Percentiles rank a stretch among this genome's conserved stretches.
These are phyloP conservation scores for Trachops cirrhosus DNA, from an alignment of 2,797 vertebrate genomes.

Conservation along the genomic window DNA sequence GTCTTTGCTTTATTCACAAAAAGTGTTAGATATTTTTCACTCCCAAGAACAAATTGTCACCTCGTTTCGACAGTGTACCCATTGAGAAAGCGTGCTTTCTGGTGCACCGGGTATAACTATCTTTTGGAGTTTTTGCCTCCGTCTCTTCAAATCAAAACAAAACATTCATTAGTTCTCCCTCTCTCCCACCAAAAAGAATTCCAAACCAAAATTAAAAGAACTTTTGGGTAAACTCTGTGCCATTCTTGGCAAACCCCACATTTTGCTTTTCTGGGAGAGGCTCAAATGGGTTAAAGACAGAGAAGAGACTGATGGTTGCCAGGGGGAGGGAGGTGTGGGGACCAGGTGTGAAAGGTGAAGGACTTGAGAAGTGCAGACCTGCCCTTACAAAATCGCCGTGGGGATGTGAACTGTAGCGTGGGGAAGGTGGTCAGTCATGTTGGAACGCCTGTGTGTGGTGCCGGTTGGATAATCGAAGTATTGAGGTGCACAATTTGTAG, in stretches of 20 bases:
- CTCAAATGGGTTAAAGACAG: neutral
- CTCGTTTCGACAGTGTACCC: neutral
- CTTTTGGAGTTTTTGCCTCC: neutral
- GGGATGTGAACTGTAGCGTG: neutral
- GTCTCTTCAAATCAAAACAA: neutral
- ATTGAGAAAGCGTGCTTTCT: neutral
- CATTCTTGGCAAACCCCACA: neutral
- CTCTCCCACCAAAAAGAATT: neutral
- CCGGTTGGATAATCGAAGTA: neutral
- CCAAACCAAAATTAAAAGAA: neutral
- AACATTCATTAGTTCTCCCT: neutral
- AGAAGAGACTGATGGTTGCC: neutral
- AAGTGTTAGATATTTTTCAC: neutral
- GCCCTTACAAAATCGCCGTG: neutral
- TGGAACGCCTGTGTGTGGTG: neutral
- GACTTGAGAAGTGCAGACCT: neutral
- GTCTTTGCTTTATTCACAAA: neutral
- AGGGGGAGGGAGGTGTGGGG: neutral
- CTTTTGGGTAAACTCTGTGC: neutral
- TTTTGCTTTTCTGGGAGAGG: neutral
- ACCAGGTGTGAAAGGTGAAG: neutral
- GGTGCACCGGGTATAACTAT: neutral
- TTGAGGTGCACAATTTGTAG: neutral
- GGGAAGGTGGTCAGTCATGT: neutral
- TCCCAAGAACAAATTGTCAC: neutral